Conservation (phyloP, 2,888 invertebrate genomes). For the Heliconius aoede region DNA sequence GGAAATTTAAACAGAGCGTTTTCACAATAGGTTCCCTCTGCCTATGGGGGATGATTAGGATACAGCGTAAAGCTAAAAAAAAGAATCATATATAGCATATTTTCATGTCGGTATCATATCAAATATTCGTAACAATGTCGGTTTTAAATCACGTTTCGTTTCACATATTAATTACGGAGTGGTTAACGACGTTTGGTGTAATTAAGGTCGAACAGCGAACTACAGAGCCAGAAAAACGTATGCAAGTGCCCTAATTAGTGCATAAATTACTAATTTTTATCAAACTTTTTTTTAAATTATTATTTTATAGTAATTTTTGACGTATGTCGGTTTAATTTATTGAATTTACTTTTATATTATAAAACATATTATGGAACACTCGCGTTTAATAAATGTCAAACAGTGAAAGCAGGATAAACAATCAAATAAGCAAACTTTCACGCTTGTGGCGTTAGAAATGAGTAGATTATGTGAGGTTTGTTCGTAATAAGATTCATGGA, state of each 20-base stretch:
- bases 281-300: no score
- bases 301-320: no score
- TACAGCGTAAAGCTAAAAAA: no score
- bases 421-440: conserved; percentile 17
- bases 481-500: conserved; percentile 3
- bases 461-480: background rate
- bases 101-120: background rate
- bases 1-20: no score
- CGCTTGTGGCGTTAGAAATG: conserved; percentile 8
- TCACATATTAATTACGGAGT: conserved; percentile 15
- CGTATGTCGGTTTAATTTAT: no score
- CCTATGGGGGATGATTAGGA: no score
- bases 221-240: conserved; percentile 4
- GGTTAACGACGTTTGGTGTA: conserved; percentile 16
- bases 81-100: background rate
- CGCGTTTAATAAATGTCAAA: background rate
- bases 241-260: conserved; percentile 4
- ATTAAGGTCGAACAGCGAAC: conserved; percentile 17
- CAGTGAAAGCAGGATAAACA: conserved; percentile 26
- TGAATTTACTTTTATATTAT: background rate
- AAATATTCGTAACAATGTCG: background rate
- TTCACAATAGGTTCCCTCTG: no score
- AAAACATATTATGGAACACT: background rate
- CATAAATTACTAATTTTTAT: background rate
- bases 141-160: conserved; percentile 25